These are phyloP conservation scores for Pseudoips prasinana DNA, from an alignment of 2,888 invertebrate genomes.

Conservation along the genomic window DNA sequence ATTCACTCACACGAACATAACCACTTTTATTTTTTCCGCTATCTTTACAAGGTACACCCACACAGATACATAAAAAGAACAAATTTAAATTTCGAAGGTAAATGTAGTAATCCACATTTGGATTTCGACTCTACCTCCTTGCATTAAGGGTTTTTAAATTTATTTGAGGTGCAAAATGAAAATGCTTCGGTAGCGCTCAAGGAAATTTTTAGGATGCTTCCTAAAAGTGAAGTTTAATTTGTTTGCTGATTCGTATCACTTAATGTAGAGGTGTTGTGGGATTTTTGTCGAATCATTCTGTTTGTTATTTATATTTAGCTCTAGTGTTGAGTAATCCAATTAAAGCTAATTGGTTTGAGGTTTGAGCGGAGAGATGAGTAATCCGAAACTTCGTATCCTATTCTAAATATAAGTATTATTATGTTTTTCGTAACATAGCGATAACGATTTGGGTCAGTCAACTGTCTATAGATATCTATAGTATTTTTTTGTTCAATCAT, in stretches of 20 bases:
- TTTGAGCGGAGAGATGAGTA: background rate
- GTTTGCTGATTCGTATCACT: slow-evolving; percentile 42
- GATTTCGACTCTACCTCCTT: slow-evolving; percentile 1
- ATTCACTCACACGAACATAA: slow-evolving; percentile 52
- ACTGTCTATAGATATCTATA: too few species aligned
- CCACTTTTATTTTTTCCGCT: slow-evolving; percentile 39
- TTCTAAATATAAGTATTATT: too few species aligned
- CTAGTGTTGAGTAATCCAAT: slow-evolving; percentile 21
- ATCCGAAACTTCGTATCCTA: too few species aligned
- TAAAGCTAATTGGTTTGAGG: slow-evolving; percentile 15
- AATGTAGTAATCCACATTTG: too few species aligned
- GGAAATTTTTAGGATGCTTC: slow-evolving; percentile 42
- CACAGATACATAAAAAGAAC: slow-evolving; percentile 24
- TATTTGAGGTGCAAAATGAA: slow-evolving; percentile 4
- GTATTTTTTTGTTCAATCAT: too few species aligned
- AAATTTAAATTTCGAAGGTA: slow-evolving; percentile 4
- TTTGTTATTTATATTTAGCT: slow-evolving; percentile 20
- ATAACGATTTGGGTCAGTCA: too few species aligned
- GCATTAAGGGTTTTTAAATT: slow-evolving; percentile 3
- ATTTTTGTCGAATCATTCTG: slow-evolving; percentile 19
- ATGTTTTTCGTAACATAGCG: too few species aligned
- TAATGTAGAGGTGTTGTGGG: slow-evolving; percentile 36
- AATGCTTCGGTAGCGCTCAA: slow-evolving; percentile 17
- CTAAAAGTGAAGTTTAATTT: slow-evolving; percentile 39
- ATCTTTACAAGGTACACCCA: slow-evolving; percentile 24